Base-by-base conservation (phyloP, 2,888 invertebrate genomes). In the Oscheius onirici region DNA sequence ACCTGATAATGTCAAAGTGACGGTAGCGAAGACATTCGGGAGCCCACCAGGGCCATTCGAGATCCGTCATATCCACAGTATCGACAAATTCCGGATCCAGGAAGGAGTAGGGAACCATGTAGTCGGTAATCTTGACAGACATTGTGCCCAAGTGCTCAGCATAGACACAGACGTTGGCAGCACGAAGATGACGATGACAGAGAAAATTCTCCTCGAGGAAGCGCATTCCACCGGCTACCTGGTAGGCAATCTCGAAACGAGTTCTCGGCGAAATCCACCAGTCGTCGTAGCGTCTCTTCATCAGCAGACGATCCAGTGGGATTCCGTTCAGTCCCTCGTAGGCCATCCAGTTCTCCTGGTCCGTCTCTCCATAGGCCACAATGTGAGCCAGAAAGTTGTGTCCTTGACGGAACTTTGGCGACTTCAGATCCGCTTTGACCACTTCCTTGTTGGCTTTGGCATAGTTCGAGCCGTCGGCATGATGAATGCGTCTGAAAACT, bases 21-120 rank as follows among this genome's bases (percentile, higher is more conserved):
- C 57, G 57, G 17, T 43, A 28, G n/a, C 20, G 17, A n/a, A 57
- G 20, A 34, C 43, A 24, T 22, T 68, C 68, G 24, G 68, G 68
- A 17, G 68, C 46, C 55, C 41, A 44, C 68, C 70, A 70, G 5
- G 61, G 61, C 61, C 70, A 63, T 26, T 70, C 70, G 20, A 61
- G 5, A 13, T 63, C 63, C 8, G 17, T 24, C 44, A 61, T 17
- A 20, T 49, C 49, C 3, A 63, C 63, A n/a, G 46, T 10, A 6
- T 28, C 63, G 28, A 63, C 34, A 24, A 49, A 63, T 17, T 63
- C 44, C 34, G n/a, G 22, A 26, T 57, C 49, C 5, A 57, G 17
- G 20, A 55, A 44, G 28, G 44, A 3, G 46, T 68, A 68, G 11
- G 68, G 68, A 24, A 57, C 57, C 68, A 68, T 68, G 34, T 57